Evolutionary conservation across 2,888 invertebrate genomes (phyloP).

Genomic region (Erynnis tages): DNA sequence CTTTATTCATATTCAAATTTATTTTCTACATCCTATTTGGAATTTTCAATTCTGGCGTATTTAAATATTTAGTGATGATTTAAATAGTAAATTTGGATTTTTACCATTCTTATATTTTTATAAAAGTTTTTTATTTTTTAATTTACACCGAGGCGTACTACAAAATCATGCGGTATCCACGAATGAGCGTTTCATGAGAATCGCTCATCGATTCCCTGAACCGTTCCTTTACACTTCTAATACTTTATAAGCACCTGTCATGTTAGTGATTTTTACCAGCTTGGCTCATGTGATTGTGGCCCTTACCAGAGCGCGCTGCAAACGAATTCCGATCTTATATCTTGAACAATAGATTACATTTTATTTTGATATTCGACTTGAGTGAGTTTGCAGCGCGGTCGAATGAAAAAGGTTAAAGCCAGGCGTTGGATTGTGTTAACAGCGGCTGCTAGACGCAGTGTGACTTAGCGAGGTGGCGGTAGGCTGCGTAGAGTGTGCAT

Average conservation of each 20-base stretch:
- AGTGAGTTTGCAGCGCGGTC: conserved; percentile 31
- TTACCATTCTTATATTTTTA: too few relatives aligned
- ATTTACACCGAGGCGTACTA: neutral
- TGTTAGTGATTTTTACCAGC: conserved; percentile 47
- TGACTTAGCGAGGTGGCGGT: conserved; percentile 53
- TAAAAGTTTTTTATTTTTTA: neutral
- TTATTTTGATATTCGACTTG: neutral
- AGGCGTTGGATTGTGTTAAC: conserved; percentile 37
- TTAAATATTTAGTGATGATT: too few relatives aligned
- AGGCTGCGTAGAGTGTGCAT: conserved; percentile 52
- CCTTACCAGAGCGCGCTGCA: conserved; percentile 32
- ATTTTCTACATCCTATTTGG: too few relatives aligned
- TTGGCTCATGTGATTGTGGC: conserved; percentile 51
- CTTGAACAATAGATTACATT: neutral
- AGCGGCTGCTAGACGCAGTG: conserved; percentile 44
- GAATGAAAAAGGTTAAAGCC: conserved; percentile 30
- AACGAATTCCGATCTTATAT: conserved; percentile 15
- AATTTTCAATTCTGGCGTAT: too few relatives aligned
- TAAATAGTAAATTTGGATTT: too few relatives aligned
- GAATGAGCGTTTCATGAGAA: conserved; percentile 1
- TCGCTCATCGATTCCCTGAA: neutral
- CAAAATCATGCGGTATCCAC: conserved; percentile 16
- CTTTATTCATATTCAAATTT: neutral
- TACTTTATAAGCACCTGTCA: conserved; percentile 48
- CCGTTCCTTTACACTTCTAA: conserved; percentile 36